Conservation (phyloP, 2,113 vertebrate genomes). For the Seriola dumerili region DNA sequence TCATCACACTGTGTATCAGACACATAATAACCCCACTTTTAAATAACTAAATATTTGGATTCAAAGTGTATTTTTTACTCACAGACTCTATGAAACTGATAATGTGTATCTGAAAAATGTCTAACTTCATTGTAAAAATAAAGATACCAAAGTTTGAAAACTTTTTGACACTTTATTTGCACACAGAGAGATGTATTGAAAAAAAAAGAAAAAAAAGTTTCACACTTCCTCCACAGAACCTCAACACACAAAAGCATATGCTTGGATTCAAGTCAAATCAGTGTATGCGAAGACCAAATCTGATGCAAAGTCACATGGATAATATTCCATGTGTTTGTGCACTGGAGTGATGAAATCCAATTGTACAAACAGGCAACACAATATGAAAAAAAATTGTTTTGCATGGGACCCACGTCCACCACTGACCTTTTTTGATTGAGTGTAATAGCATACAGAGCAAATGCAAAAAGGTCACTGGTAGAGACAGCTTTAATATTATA, state of each 20-base stretch:
- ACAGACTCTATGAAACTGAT: not conserved
- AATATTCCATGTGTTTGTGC: constrained; percentile 35
- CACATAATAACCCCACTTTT: not conserved
- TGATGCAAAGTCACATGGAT: constrained; percentile 26
- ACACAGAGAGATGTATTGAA: not conserved
- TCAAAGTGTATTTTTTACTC: too few relatives aligned
- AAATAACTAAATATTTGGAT: not conserved
- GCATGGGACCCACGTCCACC: constrained; percentile 79
- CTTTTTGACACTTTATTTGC: not conserved
- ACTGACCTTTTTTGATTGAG: constrained; percentile 89
- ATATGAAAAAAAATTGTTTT: constrained; percentile 58
- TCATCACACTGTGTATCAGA: not conserved
- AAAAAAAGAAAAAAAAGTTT: not conserved
- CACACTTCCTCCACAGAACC: not conserved
- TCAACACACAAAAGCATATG: not conserved
- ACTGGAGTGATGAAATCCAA: constrained; percentile 33
- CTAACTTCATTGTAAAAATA: not conserved
- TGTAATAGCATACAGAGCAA: constrained; percentile 85
- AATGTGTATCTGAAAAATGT: not conserved
- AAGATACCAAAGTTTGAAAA: not conserved
- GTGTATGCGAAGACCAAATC: constrained; percentile 13
- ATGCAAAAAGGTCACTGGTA: constrained; percentile 87
- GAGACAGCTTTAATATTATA: constrained; percentile 86
- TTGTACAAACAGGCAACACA: constrained; percentile 50
- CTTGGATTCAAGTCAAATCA: not conserved